Conservation (phyloP, 2,113 vertebrate genomes). For the Hippopotamus amphibius region DNA sequence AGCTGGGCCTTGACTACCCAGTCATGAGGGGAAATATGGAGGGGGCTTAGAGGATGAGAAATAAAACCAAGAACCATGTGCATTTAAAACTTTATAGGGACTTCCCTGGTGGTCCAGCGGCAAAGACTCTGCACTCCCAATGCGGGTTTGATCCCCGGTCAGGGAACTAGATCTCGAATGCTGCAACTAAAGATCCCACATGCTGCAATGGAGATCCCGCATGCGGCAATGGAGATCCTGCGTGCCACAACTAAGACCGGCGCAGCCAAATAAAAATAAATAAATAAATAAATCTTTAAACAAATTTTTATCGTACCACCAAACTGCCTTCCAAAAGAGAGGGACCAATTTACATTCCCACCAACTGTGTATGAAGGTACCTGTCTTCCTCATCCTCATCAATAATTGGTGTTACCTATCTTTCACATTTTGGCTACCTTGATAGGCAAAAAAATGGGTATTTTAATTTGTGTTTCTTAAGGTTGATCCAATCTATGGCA, state of each 20-base stretch:
- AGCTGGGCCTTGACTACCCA: fast-evolving
- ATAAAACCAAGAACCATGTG: not conserved
- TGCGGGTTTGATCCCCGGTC: no score
- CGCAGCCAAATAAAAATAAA: no score
- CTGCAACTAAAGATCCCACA: no score
- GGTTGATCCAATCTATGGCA: not conserved
- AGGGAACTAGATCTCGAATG: no score
- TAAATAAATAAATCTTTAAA: no score
- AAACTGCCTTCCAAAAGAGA: not conserved
- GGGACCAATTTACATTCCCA: not conserved
- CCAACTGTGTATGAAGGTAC: not conserved
- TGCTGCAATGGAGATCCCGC: no score
- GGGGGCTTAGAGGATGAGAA: not conserved
- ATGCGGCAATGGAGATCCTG: no score
- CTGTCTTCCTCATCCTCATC: not conserved
- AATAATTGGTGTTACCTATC: not conserved
- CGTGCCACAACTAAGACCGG: no score
- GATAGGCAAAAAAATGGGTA: not conserved
- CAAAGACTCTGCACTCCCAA: no score
- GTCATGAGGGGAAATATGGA: fast-evolving
- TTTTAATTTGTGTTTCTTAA: slow-evolving; percentile 39
- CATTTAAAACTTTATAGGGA: not conserved
- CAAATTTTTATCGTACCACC: not conserved
- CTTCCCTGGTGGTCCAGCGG: no score
- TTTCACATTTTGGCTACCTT: not conserved